Conservation (phyloP, 2,797 vertebrate genomes). For the Dicrostonyx torquatus region DNA sequence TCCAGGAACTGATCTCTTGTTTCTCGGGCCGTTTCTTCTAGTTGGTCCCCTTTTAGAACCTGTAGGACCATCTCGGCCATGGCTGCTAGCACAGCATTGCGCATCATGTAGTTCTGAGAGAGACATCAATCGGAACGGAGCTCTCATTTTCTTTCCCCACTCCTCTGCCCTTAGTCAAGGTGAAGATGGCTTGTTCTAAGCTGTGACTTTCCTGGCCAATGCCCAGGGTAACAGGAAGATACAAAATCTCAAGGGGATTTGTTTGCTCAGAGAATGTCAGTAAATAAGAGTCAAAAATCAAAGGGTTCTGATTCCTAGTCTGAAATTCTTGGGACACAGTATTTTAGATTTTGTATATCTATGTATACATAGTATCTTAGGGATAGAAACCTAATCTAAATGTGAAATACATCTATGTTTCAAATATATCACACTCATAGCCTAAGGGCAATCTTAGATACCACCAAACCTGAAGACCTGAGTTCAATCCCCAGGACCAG, state of each 20-base stretch:
- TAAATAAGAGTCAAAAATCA: neutral
- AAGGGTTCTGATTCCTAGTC: neutral
- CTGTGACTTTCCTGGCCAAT: conserved; percentile 9
- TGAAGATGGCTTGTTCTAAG: neutral
- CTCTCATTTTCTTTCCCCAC: neutral
- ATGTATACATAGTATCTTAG: neutral
- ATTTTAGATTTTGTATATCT: neutral
- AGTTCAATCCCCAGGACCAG: neutral
- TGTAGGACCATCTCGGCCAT: conserved; percentile 93
- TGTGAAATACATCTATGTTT: neutral
- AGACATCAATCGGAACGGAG: neutral
- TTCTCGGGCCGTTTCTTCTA: conserved; percentile 90
- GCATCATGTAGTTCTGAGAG: conserved; percentile 92
- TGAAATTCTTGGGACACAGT: neutral
- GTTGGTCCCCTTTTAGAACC: conserved; percentile 92
- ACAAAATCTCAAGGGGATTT: neutral
- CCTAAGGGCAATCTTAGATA: neutral
- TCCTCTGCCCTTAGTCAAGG: neutral
- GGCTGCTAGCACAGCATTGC: conserved; percentile 93
- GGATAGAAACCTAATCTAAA: neutral
- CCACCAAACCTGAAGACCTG: no score
- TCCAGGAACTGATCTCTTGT: conserved; percentile 94
- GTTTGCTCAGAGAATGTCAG: conserved; percentile 25
- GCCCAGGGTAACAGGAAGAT: neutral
- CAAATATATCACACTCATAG: neutral